phyloP scores from a whole-genome alignment of 2,888 invertebrate genomes.

The Listrodromus nycthemerus region DNA sequence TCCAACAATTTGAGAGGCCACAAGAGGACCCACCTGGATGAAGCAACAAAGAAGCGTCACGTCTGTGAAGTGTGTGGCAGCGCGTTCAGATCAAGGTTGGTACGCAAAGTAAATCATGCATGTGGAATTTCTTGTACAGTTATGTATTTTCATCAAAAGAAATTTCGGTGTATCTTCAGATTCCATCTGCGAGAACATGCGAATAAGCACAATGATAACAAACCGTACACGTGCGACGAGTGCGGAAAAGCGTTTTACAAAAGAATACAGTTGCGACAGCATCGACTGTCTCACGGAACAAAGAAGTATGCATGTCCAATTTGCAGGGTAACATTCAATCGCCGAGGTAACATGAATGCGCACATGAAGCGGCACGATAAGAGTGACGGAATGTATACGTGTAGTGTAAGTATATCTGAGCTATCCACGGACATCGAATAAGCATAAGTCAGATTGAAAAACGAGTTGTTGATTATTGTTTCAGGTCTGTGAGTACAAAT shows the following conservation, averaged over 20 bases:
- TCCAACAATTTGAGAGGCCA: conserved; percentile 80
- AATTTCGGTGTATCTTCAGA: conserved; percentile 71
- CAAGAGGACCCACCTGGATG: conserved; percentile 80
- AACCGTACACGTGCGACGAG: conserved; percentile 82
- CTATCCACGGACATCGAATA: background rate
- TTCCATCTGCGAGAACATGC: conserved; percentile 85
- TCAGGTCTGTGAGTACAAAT: conserved; percentile 76
- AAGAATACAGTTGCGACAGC: conserved; percentile 81
- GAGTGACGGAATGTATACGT: conserved; percentile 75
- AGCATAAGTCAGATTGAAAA: background rate
- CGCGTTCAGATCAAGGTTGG: conserved; percentile 83
- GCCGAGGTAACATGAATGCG: conserved; percentile 80
- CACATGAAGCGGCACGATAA: conserved; percentile 80
- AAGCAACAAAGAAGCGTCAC: conserved; percentile 79
- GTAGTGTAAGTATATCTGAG: conserved; percentile 74
- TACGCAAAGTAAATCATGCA: background rate
- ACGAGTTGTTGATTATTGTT: conserved; percentile 15
- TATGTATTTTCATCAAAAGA: background rate
- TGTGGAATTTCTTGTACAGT: background rate
- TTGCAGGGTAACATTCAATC: conserved; percentile 80
- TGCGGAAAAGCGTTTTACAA: conserved; percentile 84
- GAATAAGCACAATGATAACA: conserved; percentile 83
- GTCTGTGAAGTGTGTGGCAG: conserved; percentile 84
- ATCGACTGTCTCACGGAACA: conserved; percentile 77
- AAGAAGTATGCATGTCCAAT: conserved; percentile 78